Evolutionary conservation across 2,888 invertebrate genomes (phyloP), one percentile per base, ranked within the genome.

Genomic region (Drosophila paracracens): DNA sequence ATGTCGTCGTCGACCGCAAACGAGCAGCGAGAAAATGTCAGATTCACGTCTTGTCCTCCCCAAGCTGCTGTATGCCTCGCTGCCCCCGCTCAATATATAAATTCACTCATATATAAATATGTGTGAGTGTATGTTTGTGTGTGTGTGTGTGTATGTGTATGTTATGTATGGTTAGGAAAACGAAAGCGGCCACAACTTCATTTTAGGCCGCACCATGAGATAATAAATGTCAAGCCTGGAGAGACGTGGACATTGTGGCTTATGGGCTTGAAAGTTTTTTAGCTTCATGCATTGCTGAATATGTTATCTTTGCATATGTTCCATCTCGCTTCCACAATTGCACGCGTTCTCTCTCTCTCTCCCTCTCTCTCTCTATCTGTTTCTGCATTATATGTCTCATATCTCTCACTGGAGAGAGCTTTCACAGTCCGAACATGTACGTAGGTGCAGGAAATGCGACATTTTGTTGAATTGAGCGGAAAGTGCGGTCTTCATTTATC

Each of bases 161-260:
- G 10, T 33, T 33, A 33, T 33, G 10, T 33, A 33, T 33, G 64
- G 46, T 76, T 79, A 27, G 64, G 54, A 73, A 81, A 83, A 80
- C 68, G 66, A 69, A 68, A 70, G 62, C 46, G 62, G 72, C 75
- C 70, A 74, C 74, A 76, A 79, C 76, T 79, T 82, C 70, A 81
- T 82, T 74, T 81, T 63, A 57, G 71, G 64, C 70, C 73, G 80
- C 78, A 76, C 76, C 74, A 76, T 76, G 87, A 87, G 87, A 89
- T 87, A 90, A 90, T 90, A 87, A 87, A 87, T 88, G 87, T 87
- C 90, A 88, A 77, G 80, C 87, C 66, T 81, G 78, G 66, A 74
- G 88, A 90, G 87, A 88, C 89, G 87, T 90, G 87, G 89, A 75
- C 88, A 86, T 77, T 90, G 90, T 80, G 87, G 87, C 89, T 83